phyloP scores from a whole-genome alignment of 1,140 invertebrate genomes.

The Trachymyrmex septentrionalis region DNA sequence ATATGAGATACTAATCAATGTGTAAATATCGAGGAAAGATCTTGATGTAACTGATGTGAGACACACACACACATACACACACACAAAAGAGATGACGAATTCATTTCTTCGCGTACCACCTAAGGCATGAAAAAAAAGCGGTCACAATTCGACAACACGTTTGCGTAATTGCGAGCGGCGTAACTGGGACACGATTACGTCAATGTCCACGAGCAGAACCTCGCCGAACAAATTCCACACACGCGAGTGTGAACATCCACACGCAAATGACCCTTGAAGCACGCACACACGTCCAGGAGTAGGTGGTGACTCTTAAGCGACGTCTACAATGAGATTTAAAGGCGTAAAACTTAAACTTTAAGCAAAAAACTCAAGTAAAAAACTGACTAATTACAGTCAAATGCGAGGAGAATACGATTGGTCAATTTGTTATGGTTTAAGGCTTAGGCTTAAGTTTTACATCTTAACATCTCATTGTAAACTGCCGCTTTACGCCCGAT shows the following conservation, averaged over 20 bases:
- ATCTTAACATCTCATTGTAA: too few species aligned
- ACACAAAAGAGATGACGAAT: not conserved
- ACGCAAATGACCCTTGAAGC: slow-evolving; percentile 36
- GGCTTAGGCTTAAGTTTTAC: too few species aligned
- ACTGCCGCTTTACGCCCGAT: too few species aligned
- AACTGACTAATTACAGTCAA: too few species aligned
- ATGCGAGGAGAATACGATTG: too few species aligned
- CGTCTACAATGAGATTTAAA: too few species aligned
- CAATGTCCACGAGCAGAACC: slow-evolving; percentile 42
- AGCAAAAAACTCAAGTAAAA: too few species aligned
- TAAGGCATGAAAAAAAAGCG: slow-evolving; percentile 29
- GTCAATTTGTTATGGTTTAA: too few species aligned
- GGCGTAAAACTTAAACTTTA: too few species aligned
- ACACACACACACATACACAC: not conserved
- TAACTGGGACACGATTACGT: slow-evolving; percentile 71
- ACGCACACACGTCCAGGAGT: not conserved
- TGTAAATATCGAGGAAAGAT: slow-evolving; percentile 11
- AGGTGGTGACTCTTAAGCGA: not conserved
- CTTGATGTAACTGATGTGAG: not conserved
- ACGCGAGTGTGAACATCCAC: slow-evolving; percentile 1
- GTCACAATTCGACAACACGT: slow-evolving; percentile 45
- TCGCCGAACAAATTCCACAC: slow-evolving; percentile 61
- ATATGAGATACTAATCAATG: not conserved
- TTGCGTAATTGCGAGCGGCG: slow-evolving; percentile 64
- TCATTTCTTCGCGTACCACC: not conserved